Evolutionary conservation across 2,797 vertebrate genomes (phyloP).

Genomic region (Clarias fuscus): DNA sequence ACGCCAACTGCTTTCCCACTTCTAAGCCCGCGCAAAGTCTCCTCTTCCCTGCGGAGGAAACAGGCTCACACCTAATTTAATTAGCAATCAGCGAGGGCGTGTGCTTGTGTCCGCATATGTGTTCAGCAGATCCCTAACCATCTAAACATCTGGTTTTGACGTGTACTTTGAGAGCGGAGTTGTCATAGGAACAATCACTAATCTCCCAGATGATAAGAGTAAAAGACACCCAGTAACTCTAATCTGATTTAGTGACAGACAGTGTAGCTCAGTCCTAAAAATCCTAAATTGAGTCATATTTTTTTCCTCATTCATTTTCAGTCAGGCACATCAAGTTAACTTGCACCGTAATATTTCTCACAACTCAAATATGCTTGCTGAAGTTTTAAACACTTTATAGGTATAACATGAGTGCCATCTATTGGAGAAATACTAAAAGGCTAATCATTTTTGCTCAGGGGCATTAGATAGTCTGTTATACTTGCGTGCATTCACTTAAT

Average conservation of each 20-base stretch:
- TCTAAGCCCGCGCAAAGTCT: conserved; percentile 49
- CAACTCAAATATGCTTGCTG: not conserved
- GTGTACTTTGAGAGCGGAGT: conserved; percentile 6
- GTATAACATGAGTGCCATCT: conserved; percentile 46
- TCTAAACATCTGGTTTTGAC: conserved; percentile 3
- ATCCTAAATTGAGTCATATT: not conserved
- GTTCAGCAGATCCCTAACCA: not conserved
- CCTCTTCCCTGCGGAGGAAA: conserved; percentile 47
- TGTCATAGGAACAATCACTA: not conserved
- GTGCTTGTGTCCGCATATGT: conserved; percentile 3
- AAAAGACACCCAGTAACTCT: not conserved
- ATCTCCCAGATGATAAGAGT: not conserved
- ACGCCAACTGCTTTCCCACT: conserved; percentile 38
- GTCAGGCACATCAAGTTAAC: not conserved
- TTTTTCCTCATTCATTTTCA: not conserved
- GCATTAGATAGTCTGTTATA: not conserved
- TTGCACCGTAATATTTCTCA: not conserved
- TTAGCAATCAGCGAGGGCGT: conserved; percentile 46
- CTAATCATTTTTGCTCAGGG: not conserved
- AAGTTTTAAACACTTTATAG: not conserved
- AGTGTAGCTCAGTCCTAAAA: not conserved
- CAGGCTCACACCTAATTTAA: conserved; percentile 58
- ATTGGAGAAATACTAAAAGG: conserved; percentile 37
- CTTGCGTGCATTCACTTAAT: not conserved
- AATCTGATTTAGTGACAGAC: not conserved